Evolutionary conservation across 2,888 invertebrate genomes (phyloP), one percentile per base, ranked within the genome.

Genomic region (Xanthorhoe spadicearia): DNA sequence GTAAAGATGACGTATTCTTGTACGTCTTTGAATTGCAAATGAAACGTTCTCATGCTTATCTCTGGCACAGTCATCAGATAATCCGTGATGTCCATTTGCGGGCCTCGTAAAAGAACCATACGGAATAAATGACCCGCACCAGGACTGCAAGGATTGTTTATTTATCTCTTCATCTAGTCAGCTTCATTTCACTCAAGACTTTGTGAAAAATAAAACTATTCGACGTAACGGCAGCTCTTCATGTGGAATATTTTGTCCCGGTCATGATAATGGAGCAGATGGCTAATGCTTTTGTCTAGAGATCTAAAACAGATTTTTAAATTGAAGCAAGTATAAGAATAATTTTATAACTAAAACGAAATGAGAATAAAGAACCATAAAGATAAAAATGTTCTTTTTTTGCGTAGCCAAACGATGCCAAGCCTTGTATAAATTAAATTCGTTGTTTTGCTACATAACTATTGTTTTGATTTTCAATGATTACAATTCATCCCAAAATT

Each of bases 11-110:
- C 70, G 74, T 70, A 68, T 68, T 61, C 72, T 69, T 69, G 74
- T 69, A 67, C 70, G 66, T 73, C 79, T 77, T 69, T 76, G 79
- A 81, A 83, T 83, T 79, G 80, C 81, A 83, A 83, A 85, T 82
- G 79, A 81, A 83, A 83, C 80, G 79, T 83, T 84, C 84, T 82
- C 78, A 80, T 78, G 83, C 81, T 83, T 83, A 86, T 83, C 83
- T 81, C 78, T 77, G 77, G 70, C 60, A 48, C 60, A 64, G 79
- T 74, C 80, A 86, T 86, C 83, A 81, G 82, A 82, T 84, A 80
- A 70, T 70, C 68, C 72, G 69, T 68, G 71, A 74, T 74, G 78
- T 75, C 81, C 79, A 79, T 82, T 83, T 81, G 81, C 77, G 76
- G 73, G 70, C 75, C 66, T 77, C 75, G 76, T 79, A 84, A 83